Base-by-base conservation (phyloP, 2,888 invertebrate genomes). In the Andrena camellia region DNA sequence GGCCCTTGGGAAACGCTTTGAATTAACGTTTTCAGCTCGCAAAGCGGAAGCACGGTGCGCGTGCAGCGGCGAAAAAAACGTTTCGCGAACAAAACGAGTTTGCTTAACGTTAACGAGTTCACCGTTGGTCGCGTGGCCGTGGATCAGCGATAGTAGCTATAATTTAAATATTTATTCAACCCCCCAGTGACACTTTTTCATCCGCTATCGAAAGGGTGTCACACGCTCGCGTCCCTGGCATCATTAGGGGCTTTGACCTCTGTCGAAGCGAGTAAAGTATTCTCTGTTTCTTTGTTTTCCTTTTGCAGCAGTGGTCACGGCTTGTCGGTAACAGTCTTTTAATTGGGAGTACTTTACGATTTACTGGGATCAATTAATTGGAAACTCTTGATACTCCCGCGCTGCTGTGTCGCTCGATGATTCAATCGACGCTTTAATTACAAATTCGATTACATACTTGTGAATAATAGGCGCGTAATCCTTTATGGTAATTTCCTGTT, bases 381-480 rank as follows among this genome's bases (percentile, higher is more conserved):
- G 48, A 68, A 67, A 62, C 57, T 33, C 59, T 59, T 35, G 59
- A 35, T 57, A 3, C 8, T n/a, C n/a, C 20, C 42, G 71, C 17
- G 50, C 60, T 48, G 71, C 60, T 78, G 42, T 60, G 17, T 17
- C 59, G 26, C 23, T 59, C 64, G 78, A 60, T 71, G 64, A 80
- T 64, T 66, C 60, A 20, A 29, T 52, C 50, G 48, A 8, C 64
- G 78, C 57, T 78, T 78, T 66, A 78, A 80, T 80, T 60, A 66
- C 78, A 23, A 71, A 66, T 71, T 78, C 71, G 71, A 78, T 78
- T 71, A 71, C 60, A 66, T 59, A 71, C 79, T 78, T 71, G 64
- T 59, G 64, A 80, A 78, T 71, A 78, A 71, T 78, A 66, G 71
- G 42, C 64, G 78, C 64, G 71, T 62, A 54, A 78, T 80, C 71